Conservation (phyloP, 2,113 vertebrate genomes). For the Phaethon lepturus region DNA sequence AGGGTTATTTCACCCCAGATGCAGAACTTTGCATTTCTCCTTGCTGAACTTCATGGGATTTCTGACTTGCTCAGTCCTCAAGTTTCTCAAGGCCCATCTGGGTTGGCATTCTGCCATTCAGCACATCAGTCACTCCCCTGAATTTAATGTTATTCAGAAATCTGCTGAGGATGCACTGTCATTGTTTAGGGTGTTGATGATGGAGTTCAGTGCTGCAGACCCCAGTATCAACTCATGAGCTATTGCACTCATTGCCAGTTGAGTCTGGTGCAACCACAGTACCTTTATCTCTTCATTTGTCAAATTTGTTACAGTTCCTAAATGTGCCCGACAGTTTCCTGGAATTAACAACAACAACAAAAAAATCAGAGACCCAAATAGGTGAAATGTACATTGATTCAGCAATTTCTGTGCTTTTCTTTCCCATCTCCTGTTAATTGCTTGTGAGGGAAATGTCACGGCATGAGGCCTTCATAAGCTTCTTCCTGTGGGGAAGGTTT, state of each 20-base stretch:
- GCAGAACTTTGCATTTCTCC: not conserved
- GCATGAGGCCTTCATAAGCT: constrained; percentile 17
- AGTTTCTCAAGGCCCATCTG: not conserved
- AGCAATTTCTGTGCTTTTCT: constrained; percentile 13
- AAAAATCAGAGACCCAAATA: not conserved
- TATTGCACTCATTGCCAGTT: not conserved
- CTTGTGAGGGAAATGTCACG: constrained; percentile 33
- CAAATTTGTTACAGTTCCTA: not conserved
- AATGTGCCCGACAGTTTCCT: not conserved
- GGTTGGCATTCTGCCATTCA: not conserved
- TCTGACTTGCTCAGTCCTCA: not conserved
- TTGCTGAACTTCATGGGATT: not conserved
- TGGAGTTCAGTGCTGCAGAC: not conserved
- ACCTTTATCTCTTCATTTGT: not conserved
- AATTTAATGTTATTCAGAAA: not conserved
- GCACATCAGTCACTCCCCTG: not conserved
- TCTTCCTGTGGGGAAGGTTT: constrained; percentile 15
- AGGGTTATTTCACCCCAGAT: not conserved
- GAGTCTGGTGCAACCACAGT: not conserved
- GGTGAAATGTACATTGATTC: constrained; percentile 22
- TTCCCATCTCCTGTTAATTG: constrained; percentile 47
- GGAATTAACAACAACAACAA: not conserved
- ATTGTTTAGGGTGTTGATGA: not conserved
- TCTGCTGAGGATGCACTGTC: not conserved
- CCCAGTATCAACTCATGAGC: not conserved